Percentiles rank a stretch among this genome's conserved stretches.
These are phyloP conservation scores for Hydrolagus affinis DNA, from an alignment of 2,113 vertebrate species.

Conservation along the genomic window DNA sequence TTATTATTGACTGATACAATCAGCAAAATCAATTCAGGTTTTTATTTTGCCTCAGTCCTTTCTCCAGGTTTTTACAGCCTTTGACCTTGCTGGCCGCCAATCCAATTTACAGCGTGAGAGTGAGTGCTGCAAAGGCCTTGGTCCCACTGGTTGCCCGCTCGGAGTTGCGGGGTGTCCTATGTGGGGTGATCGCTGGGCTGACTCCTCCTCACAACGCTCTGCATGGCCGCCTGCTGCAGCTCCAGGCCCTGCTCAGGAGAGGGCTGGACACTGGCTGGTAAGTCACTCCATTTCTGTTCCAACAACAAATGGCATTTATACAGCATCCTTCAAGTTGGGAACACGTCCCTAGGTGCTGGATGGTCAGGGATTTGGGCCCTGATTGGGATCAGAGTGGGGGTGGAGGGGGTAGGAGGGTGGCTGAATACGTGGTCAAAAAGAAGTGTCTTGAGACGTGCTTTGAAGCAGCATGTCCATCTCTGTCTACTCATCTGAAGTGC, in stretches of 20 bases:
- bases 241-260: slow-evolving; percentile 50
- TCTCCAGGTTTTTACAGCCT: slow-evolving; percentile 56
- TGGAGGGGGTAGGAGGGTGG: too few species aligned
- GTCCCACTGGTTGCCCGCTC: slow-evolving; percentile 57
- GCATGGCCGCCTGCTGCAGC: slow-evolving; percentile 71
- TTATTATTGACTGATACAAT: too few species aligned
- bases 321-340: too few species aligned
- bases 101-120: slow-evolving; percentile 66
- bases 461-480: too few species aligned
- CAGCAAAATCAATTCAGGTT: rapidly evolving
- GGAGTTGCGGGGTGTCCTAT: slow-evolving; percentile 49
- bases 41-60: slow-evolving; percentile 44
- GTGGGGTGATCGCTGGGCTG: slow-evolving; percentile 51
- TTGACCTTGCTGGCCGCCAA: slow-evolving; percentile 65
- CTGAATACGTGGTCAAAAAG: too few species aligned
- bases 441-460: too few species aligned
- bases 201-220: slow-evolving; percentile 57
- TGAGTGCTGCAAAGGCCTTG: slow-evolving; percentile 68
- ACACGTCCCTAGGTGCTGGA: too few species aligned
- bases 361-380: too few species aligned
- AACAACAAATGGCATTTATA: too few species aligned
- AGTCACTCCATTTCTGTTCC: slow-evolving; percentile 33
- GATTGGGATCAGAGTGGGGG: too few species aligned
- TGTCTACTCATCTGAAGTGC: too few species aligned
- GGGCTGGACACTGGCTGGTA: slow-evolving; percentile 43